Conservation (phyloP, 2,113 vertebrate genomes). For the Otolemur garnettii region DNA sequence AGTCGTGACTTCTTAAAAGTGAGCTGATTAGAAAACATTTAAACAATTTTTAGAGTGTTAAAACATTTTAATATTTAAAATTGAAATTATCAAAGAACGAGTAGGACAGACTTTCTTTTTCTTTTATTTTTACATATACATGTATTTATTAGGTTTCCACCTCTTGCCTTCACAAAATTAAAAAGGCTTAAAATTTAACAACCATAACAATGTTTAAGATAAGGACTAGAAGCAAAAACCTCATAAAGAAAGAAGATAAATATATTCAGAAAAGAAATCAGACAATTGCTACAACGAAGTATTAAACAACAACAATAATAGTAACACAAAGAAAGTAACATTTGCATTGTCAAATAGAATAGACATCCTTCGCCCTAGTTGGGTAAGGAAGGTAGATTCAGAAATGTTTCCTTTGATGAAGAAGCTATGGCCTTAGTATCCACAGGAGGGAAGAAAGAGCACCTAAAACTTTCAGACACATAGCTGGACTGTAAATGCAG, state of each 20-base stretch:
- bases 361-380: neutral
- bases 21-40: neutral
- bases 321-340: too few relatives aligned
- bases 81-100: conserved; percentile 1
- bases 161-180: too few relatives aligned
- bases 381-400: neutral
- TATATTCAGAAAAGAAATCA: too few relatives aligned
- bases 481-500: neutral
- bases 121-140: too few relatives aligned
- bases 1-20: neutral
- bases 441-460: neutral
- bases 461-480: neutral
- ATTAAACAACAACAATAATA: too few relatives aligned
- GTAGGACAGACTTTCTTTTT: neutral
- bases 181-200: too few relatives aligned
- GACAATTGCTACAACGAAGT: too few relatives aligned
- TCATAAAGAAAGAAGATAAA: too few relatives aligned
- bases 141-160: too few relatives aligned
- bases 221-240: too few relatives aligned
- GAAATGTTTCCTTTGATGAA: neutral
- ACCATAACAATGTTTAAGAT: too few relatives aligned
- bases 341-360: neutral
- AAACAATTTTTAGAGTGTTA: neutral
- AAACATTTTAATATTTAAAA: conserved; percentile 25
- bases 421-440: neutral